Evolutionary conservation across 2,113 vertebrate species (phyloP), one percentile per base, ranked within the genome.

Genomic region (Athene cunicularia): DNA sequence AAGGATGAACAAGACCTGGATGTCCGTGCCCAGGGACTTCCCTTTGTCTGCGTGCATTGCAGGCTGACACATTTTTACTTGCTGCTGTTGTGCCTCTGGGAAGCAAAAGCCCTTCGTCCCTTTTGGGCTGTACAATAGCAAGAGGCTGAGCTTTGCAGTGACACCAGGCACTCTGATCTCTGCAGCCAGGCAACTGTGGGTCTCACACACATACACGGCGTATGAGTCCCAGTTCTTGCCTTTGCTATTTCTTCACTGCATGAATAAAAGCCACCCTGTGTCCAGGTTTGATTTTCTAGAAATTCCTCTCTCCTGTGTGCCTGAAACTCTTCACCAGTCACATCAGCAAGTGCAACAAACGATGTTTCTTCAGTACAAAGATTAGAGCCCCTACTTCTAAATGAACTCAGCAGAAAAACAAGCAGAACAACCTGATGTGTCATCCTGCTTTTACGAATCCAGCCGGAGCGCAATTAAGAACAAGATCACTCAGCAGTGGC

Each of bases 401-500:
- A 81, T 41, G 45, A 79, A 45, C 62, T 89, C 75, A 56, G 56
- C 88, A 96, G 62, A 82, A 80, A 85, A 80, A 37, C 41, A 73
- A 47, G 32, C 70, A 77, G 59, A 67, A 32, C 62, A 79, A 53
- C 66, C 28, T 3, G 4, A 52, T 47, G 27, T 64, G 62, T 74
- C 76, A 62, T 70, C 60, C 22, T 66, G 91, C 71, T 88, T 52
- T 71, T 79, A 56, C 8, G 9, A 95, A 66, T 41, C 71, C 75
- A 74, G 80, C 55, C 90, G 6, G 75, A 86, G 80, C 0, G 2
- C 91, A 74, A 74, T 91, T 93, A 89, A 70, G 80, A 91, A 37
- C 71, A 91, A 66, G 75, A 89, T 88, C 84, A 70, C 85, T 86
- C 84, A 93, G 71, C 88, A 71, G 75, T 58, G 84, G 80, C 80